Base-by-base conservation (phyloP, 1,140 invertebrate species). In the Phymastichus coffea region DNA sequence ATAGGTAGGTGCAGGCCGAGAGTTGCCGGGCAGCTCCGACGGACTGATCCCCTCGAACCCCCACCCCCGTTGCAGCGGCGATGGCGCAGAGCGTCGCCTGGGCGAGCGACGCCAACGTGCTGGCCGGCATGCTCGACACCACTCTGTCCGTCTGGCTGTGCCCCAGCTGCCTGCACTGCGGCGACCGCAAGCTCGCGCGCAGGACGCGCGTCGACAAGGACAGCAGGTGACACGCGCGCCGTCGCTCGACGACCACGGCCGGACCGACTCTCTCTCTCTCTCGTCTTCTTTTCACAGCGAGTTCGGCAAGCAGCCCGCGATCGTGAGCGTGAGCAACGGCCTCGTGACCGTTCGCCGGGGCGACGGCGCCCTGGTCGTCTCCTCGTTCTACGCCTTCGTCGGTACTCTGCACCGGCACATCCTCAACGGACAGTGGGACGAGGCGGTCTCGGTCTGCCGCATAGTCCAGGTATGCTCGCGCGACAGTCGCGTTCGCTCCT, bases 81-180 rank as follows among this genome's bases (percentile, higher is more conserved):
- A 92, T 94, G 84, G 86, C 94, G 2, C 86, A 90, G 28, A 87
- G 87, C 14, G 84, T 95, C 40, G 81, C 80, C 61, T 96, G 94
- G 92, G 92, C 93, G 67, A 87, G 87, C 51, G 85, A 87, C 56
- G 85, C 88, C 2, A 94, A 94, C 73, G 91, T 95, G 70, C 76
- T 97, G 58, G 90, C 89, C 22, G 90, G 89, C 1, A 86, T 96
- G 57, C 84, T 93, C 63, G 93, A 96, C 66, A 83, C 87, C 1
- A 88, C 85, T 65, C 79, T 96, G 19, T 86, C 88, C 19, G 85
- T 96, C n/a, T 96, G 92, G 89, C 88, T 91, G 63, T 94, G 89
- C 72, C 94, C 94, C 0, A 79, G 73, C 59, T 80, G 77, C 35
- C 73, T 80, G 12, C 75, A 79, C 62, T 80, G 79, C 23, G 78